A percentile compares a stretch with the other conserved stretches of the same genome.
These are phyloP conservation scores for Mungos mungo DNA, from an alignment of 2,113 vertebrate genomes.

Conservation along the genomic window DNA sequence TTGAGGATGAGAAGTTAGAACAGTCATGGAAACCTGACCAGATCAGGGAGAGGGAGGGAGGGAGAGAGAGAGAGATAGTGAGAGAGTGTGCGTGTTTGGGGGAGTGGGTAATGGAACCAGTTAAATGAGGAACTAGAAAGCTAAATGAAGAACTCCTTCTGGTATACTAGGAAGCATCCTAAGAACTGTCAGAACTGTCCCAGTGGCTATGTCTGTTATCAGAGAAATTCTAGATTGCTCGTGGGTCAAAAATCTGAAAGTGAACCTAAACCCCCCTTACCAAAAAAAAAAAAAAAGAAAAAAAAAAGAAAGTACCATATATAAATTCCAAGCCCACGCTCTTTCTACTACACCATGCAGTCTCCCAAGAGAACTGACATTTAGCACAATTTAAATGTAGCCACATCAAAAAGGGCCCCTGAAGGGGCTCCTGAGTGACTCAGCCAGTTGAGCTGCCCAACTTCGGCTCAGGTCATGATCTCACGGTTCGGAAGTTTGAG, in stretches of 20 bases:
- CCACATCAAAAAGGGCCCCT: not conserved
- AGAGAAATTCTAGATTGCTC: not conserved
- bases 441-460: too few species aligned
- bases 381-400: conserved; percentile 24
- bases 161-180: not conserved
- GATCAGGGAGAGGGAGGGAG: too few species aligned
- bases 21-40: not conserved
- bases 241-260: not conserved
- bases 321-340: not conserved
- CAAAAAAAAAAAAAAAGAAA: not conserved
- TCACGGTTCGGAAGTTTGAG: too few species aligned
- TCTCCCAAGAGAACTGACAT: not conserved
- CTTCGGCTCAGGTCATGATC: too few species aligned
- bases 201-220: not conserved
- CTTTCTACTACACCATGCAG: not conserved
- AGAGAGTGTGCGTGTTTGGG: too few species aligned
- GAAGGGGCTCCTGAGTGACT: too few species aligned
- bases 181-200: too few species aligned
- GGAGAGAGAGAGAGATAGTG: too few species aligned
- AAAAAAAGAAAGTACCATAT: not conserved
- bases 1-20: not conserved
- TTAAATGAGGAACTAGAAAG: not conserved
- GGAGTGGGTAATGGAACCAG: not conserved
- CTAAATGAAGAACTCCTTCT: not conserved
- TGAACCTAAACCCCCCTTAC: not conserved